Evolutionary conservation across 2,113 vertebrate species (phyloP).

Genomic region (Gnathonemus longibarbis): DNA sequence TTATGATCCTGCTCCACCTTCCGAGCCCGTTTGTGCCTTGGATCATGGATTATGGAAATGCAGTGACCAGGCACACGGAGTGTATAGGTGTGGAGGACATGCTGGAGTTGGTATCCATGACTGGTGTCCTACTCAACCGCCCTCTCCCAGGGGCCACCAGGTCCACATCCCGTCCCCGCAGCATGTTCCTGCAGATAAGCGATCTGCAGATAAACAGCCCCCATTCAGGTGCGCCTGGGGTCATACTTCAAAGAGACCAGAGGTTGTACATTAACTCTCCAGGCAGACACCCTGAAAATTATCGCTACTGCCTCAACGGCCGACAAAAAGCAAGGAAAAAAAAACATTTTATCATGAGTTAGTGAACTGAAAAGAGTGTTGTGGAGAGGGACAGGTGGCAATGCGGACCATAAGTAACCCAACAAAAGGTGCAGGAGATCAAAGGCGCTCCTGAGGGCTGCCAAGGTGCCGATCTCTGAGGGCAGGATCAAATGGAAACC

Average conservation of each 20-base stretch:
- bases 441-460: background rate
- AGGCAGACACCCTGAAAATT: slow-evolving; percentile 22
- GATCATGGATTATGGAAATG: background rate
- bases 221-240: slow-evolving; percentile 18
- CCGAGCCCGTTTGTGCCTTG: background rate
- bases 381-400: background rate
- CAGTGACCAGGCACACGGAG: background rate
- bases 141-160: background rate
- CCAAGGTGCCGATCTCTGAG: background rate
- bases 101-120: background rate
- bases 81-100: background rate
- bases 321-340: background rate
- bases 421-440: background rate
- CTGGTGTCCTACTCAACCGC: background rate
- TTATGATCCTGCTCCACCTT: background rate
- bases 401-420: background rate
- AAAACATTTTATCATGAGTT: slow-evolving; percentile 10
- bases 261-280: slow-evolving; percentile 37
- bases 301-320: background rate
- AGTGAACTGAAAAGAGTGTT: background rate
- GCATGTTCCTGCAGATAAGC: slow-evolving; percentile 33
- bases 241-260: slow-evolving; percentile 17
- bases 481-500: background rate
- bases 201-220: background rate
- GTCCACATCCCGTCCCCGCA: background rate